A percentile compares a stretch with the other conserved stretches of the same genome.
These are phyloP conservation scores for Dendrocincla fuliginosa DNA, from an alignment of 2,797 vertebrate species.

Conservation along the genomic window DNA sequence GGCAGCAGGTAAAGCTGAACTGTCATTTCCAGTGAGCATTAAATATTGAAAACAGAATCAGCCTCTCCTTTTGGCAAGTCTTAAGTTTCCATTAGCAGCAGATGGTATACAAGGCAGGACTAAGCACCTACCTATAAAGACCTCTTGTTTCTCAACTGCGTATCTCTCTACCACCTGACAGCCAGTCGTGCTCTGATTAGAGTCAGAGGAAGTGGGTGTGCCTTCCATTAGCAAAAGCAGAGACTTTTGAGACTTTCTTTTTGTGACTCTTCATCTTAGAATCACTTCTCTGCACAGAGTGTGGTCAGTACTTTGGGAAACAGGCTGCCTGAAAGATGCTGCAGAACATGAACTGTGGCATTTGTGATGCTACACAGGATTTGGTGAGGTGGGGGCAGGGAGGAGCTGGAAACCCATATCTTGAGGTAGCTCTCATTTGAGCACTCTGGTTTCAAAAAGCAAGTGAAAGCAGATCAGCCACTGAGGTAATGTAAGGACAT, in stretches of 20 bases:
- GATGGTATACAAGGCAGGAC: slow-evolving; percentile 52
- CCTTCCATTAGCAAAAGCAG: slow-evolving; percentile 34
- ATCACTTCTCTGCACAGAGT: background rate
- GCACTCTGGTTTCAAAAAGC: background rate
- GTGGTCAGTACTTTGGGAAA: background rate
- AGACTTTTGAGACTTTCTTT: slow-evolving; percentile 3
- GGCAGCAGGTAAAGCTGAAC: slow-evolving; percentile 20
- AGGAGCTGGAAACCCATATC: background rate
- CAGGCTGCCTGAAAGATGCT: background rate
- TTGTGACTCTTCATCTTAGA: background rate
- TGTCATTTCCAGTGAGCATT: slow-evolving; percentile 59
- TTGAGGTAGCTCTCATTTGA: background rate
- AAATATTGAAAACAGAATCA: slow-evolving; percentile 66
- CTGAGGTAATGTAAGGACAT: background rate
- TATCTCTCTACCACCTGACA: slow-evolving; percentile 42
- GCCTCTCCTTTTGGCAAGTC: slow-evolving; percentile 32
- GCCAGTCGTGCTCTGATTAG: slow-evolving; percentile 28
- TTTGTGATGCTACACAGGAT: slow-evolving; percentile 2
- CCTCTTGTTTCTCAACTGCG: slow-evolving; percentile 8
- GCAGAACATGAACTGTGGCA: background rate
- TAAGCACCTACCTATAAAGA: slow-evolving; percentile 44
- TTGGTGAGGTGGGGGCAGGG: background rate
- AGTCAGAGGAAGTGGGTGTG: slow-evolving; percentile 61
- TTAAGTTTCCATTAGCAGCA: slow-evolving; percentile 63
- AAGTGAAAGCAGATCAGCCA: background rate